Base-by-base conservation (phyloP, 2,113 vertebrate genomes). In the Calypte anna region DNA sequence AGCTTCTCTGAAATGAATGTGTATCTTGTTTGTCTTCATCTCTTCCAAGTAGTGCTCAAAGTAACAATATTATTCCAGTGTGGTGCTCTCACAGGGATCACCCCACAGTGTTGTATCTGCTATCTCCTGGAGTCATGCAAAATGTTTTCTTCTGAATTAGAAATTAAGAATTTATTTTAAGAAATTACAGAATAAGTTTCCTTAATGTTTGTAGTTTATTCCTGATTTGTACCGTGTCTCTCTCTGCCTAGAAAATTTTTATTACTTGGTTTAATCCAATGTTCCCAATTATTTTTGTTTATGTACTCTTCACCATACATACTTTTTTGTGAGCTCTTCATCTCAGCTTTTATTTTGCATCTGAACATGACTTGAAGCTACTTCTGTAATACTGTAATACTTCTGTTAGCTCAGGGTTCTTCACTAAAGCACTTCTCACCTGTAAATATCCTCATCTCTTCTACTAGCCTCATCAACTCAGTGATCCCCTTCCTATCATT, bases 1-100 rank as follows among this genome's bases (percentile, higher is more conserved):
- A 91, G 57, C 50, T 86, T 95, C 79, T 95, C 80, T 94, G 78
- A 83, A 85, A 92, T 95, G 10, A 54, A n/a, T 89, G 27, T 91
- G 17, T 79, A 62, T 85, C 50, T 57, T 2, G 7, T 84, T 87
- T 96, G 89, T 93, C 38, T 84, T 73, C 13, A 80, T 75, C 58
- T 81, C 69, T 36, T 89, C 91, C 91, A 51, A 91, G 38, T 77
- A 94, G 67, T 30, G 36, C 62, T 82, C 2, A 5, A 84, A 66
- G 48, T 85, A 86, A 44, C 33, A 31, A 31, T 51, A 38, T 31
- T 28, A 25, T 54, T 80, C 38, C 50, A 40, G 15, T n/a, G 24
- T 17, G 44, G 24, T 79, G n/a, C 48, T 88, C 59, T 88, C 22
- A 30, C 51, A 84, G 68, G 51, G 10, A 69, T 82, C 74, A 61